These are phyloP conservation scores for Schizopygopsis malacanthus DNA, from an alignment of 2,797 vertebrate genomes.

Conservation along the genomic window DNA sequence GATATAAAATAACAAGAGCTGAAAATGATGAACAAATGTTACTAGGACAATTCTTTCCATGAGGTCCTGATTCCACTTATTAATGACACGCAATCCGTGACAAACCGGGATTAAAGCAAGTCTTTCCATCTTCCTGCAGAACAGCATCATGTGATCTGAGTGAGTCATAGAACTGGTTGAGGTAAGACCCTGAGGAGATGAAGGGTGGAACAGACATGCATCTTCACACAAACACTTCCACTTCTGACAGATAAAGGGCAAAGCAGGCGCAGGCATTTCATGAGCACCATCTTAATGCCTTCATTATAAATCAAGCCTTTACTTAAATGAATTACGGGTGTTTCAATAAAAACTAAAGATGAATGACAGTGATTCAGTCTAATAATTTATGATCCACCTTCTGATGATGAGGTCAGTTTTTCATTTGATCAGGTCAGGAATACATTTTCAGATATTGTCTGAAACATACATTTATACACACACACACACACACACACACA, in stretches of 20 bases:
- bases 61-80: slow-evolving; percentile 12
- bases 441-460: background rate
- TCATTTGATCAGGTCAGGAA: background rate
- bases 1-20: slow-evolving; percentile 3
- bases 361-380: background rate
- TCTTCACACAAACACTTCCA: slow-evolving; percentile 1
- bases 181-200: background rate
- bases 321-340: background rate
- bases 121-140: slow-evolving; percentile 29
- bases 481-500: too few species aligned
- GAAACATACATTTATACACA: too few species aligned
- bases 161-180: slow-evolving; percentile 15
- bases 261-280: slow-evolving; percentile 21
- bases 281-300: slow-evolving; percentile 17
- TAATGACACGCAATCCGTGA: slow-evolving; percentile 26
- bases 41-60: slow-evolving; percentile 23
- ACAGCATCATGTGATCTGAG: slow-evolving; percentile 26
- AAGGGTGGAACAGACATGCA: slow-evolving; percentile 4
- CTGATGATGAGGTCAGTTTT: background rate
- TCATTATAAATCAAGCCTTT: background rate
- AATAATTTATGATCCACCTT: background rate
- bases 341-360: background rate
- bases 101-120: slow-evolving; percentile 25
- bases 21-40: slow-evolving; percentile 34
- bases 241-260: slow-evolving; percentile 23